These are phyloP conservation scores for Tachuris rubrigastra DNA, from an alignment of 2,113 vertebrate species.

Conservation along the genomic window DNA sequence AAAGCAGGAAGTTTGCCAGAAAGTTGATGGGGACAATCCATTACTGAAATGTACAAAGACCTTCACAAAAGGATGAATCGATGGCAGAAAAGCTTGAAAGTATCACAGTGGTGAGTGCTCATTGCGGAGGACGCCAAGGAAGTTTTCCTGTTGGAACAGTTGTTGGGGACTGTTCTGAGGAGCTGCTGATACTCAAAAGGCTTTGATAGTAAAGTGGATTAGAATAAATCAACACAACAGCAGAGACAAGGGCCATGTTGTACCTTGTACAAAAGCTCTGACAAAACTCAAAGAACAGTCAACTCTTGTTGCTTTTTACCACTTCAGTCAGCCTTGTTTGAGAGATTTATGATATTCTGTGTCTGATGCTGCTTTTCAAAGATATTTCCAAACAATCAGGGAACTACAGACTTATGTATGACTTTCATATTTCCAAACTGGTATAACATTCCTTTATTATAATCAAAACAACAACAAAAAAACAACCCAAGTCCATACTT, in stretches of 20 bases:
- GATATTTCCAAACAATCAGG: not conserved
- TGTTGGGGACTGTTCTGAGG: not conserved
- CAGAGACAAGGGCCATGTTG: too few relatives aligned
- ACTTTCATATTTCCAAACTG: not conserved
- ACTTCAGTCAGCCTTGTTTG: not conserved
- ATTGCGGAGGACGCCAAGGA: not conserved
- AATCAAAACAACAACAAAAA: not conserved
- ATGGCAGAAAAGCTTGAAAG: not conserved
- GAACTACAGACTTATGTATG: not conserved
- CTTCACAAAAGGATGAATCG: not conserved
- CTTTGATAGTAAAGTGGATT: not conserved
- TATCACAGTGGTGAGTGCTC: not conserved
- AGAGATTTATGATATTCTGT: not conserved
- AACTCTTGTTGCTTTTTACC: not conserved
- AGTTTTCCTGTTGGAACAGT: not conserved
- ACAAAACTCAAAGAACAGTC: not conserved
- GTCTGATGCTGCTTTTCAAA: not conserved
- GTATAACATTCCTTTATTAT: not conserved
- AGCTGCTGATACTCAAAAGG: not conserved
- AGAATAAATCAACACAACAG: not conserved
- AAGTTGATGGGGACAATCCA: not conserved
- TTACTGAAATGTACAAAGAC: not conserved
- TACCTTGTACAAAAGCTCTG: not conserved
- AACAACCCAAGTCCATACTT: not conserved
- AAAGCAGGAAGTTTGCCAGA: constrained; percentile 11